Percentiles rank a stretch among this genome's conserved stretches.
Conservation (phyloP, 2,888 invertebrate species). For the Pimpla rufipes region DNA sequence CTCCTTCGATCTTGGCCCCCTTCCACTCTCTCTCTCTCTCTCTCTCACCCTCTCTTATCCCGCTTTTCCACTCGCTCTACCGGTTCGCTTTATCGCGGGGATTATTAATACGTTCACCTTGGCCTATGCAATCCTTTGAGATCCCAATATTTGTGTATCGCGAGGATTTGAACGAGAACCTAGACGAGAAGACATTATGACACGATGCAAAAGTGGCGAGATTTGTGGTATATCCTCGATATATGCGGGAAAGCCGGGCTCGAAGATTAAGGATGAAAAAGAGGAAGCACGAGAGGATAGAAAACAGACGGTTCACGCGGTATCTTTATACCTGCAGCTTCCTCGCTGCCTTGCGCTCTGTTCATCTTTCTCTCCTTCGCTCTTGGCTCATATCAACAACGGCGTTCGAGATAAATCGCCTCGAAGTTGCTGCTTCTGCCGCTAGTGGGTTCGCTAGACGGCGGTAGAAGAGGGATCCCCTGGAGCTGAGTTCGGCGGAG, state of each 20-base stretch:
- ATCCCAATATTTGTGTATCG: conserved; percentile 47
- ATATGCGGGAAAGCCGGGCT: not conserved
- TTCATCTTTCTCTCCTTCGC: not conserved
- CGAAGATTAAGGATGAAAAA: not conserved
- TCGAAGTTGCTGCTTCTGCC: conserved; percentile 52
- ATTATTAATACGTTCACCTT: conserved; percentile 64
- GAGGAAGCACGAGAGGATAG: not conserved
- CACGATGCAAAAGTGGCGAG: conserved; percentile 1
- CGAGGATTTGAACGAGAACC: conserved; percentile 12
- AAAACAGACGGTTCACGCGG: conserved; percentile 41
- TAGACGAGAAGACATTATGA: not conserved
- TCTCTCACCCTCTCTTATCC: not conserved
- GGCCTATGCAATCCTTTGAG: conserved; percentile 58
- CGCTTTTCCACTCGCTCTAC: not conserved
- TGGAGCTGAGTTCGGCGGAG: not conserved
- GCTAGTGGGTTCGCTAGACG: conserved; percentile 10
- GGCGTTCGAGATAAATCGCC: conserved; percentile 62
- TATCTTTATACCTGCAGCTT: conserved; percentile 41
- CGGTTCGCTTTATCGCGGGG: conserved; percentile 54
- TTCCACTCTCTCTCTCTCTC: not conserved
- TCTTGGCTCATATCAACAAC: conserved; percentile 38
- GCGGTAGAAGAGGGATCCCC: conserved; percentile 18
- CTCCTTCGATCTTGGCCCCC: conserved; percentile 57
- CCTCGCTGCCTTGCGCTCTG: not conserved
- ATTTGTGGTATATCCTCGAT: not conserved